Percentiles rank a stretch among this genome's conserved stretches.
Evolutionary conservation across 2,797 vertebrate species (phyloP).

Genomic region (Spea hammondii): DNA sequence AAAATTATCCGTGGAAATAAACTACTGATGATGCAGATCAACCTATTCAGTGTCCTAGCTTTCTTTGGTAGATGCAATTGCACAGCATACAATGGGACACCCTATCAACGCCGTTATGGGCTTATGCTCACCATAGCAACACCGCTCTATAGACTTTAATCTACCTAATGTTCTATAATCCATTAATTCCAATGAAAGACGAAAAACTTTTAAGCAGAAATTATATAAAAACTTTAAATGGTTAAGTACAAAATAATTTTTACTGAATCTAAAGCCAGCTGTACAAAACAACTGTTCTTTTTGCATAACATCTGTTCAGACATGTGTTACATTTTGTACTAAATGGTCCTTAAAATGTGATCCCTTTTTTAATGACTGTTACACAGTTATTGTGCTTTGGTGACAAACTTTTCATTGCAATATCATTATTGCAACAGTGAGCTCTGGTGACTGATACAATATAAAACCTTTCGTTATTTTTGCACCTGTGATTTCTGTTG

Average conservation of each 20-base stretch:
- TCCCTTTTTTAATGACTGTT: slow-evolving; percentile 37
- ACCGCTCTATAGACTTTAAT: neutral
- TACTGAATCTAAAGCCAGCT: slow-evolving; percentile 18
- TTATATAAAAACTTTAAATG: slow-evolving; percentile 9
- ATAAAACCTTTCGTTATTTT: slow-evolving; percentile 31
- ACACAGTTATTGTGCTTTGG: slow-evolving; percentile 31
- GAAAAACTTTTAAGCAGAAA: neutral
- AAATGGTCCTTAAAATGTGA: slow-evolving; percentile 43
- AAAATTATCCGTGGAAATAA: too few relatives aligned
- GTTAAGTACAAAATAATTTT: slow-evolving; percentile 1
- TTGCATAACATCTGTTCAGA: slow-evolving; percentile 39
- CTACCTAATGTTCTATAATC: neutral
- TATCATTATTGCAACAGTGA: slow-evolving; percentile 37
- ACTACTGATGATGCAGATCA: too few relatives aligned
- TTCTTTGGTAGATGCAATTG: too few relatives aligned
- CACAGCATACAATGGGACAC: too few relatives aligned
- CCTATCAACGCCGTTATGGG: too few relatives aligned
- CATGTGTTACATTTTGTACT: slow-evolving; percentile 44
- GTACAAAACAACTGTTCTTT: slow-evolving; percentile 38
- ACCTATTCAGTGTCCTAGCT: too few relatives aligned
- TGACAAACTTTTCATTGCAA: slow-evolving; percentile 36
- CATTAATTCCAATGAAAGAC: neutral
- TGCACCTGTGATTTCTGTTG: slow-evolving; percentile 13
- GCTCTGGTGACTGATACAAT: slow-evolving; percentile 9
- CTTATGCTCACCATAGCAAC: too few relatives aligned